Base-by-base conservation (phyloP, 1,140 invertebrate genomes). In the Calephelis virginiensis region DNA sequence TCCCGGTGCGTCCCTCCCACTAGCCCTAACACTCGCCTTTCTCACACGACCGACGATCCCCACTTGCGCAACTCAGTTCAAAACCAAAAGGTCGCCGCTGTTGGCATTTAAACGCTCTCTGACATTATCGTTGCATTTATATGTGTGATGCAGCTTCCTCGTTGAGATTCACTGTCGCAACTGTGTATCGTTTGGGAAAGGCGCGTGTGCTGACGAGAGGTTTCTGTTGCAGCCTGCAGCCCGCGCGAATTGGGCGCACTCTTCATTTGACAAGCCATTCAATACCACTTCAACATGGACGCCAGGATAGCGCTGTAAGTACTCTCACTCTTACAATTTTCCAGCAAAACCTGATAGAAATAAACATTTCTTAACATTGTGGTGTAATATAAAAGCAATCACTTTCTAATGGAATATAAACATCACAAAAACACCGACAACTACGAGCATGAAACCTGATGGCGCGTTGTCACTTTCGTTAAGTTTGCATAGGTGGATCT, bases 111-210 rank as follows among this genome's bases (percentile, higher is more conserved):
- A 84, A 78, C 83, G 85, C 85, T 87, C 86, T 87, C 80, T 90
- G 87, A 87, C 87, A 90, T 90, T 90, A 90, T 78, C 78, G 84
- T 87, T 90, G 87, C 87, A 87, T 87, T 89, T 88, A 83, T 85
- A 87, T 84, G 79, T 89, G 83, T 77, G 83, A 87, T 87, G 82
- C 81, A 85, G 87, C 88, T 89, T 89, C 87, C 86, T 87, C 77
- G 79, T 89, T 84, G 80, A 86, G 82, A 81, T 82, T 79, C 78
- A 83, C 81, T 90, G 82, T 89, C 82, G 86, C 86, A 90, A 89
- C 81, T 80, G 78, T 81, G 80, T 81, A 73, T 86, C 80, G 83
- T 81, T 83, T 85, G 85, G 82, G 83, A 89, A 87, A 89, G 86
- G 85, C 82, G 82, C 81, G 79, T 79, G 84, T 82, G 85, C 75